Evolutionary conservation across 2,888 invertebrate species (phyloP).

Genomic region (Alcis repandata): DNA sequence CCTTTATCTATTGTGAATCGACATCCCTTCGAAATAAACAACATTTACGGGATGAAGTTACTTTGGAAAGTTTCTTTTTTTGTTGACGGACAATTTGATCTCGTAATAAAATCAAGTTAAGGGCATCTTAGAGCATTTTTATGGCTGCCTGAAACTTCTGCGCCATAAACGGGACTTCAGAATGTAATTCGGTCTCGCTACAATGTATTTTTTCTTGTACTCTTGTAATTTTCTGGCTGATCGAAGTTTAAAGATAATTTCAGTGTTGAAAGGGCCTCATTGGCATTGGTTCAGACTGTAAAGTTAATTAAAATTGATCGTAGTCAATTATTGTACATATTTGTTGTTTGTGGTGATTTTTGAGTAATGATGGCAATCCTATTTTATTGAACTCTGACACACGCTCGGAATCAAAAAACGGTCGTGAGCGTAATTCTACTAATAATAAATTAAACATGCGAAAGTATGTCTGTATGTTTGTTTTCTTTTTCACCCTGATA

Average conservation of each 20-base stretch:
- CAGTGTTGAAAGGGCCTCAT: background rate
- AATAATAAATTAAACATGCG: no score
- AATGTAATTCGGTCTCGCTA: slow-evolving; percentile 13
- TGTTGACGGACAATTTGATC: slow-evolving; percentile 31
- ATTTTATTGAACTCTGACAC: no score
- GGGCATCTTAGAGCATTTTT: slow-evolving; percentile 26
- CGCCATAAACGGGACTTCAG: slow-evolving; percentile 19
- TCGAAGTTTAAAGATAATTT: background rate
- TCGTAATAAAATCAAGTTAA: slow-evolving; percentile 30
- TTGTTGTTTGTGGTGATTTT: no score
- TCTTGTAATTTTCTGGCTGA: background rate
- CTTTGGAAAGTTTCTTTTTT: slow-evolving; percentile 24
- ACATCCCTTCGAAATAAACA: slow-evolving; percentile 24
- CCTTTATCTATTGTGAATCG: slow-evolving; percentile 19
- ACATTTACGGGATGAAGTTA: slow-evolving; percentile 24
- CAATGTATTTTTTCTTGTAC: slow-evolving; percentile 16
- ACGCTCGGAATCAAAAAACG: no score
- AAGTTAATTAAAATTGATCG: no score
- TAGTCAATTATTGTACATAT: no score
- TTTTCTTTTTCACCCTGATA: no score
- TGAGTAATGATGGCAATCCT: no score
- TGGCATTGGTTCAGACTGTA: background rate
- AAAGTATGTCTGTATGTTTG: no score
- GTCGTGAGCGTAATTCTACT: no score
- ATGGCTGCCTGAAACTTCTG: slow-evolving; percentile 24